Base-by-base conservation (phyloP, 2,113 vertebrate species). In the Spermophilus dauricus region DNA sequence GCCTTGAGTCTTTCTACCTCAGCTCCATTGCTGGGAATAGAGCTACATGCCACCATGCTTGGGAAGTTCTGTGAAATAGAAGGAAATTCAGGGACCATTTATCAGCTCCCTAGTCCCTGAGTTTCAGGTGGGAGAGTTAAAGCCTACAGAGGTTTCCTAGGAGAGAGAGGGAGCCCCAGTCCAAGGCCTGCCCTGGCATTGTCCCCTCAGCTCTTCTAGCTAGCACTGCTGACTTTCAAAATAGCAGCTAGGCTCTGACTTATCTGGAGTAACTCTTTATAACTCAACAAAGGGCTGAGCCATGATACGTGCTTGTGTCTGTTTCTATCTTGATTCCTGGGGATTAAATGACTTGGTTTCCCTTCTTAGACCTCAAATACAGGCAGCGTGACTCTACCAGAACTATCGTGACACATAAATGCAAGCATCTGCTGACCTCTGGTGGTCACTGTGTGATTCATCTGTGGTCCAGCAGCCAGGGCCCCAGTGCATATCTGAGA, bases 371-470 rank as follows among this genome's bases (percentile, higher is more conserved):
- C 32, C 22, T 80, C 75, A 53, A 20, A 37, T 39, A 34, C 22
- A n/a, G 39, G 34, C 10, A 14, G 0, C 17, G 3, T 2, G 30
- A n/a, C 70, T 69, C 34, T 14, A 0, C 6, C 26, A 58, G 48
- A 85, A 45, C 2, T 34, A 48, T 45, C 42, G 12, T 45, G 17
- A 75, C 63, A 10, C 8, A 6, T 30, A 84, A 73, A 16, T 26
- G 0, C 20, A 0, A 53, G 37, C 13, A 0, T 89, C 80, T 93
- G 58, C 90, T 95, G 96, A 77, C 96, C 90, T 48, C 95, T 96
- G 53, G 90, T 87, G 94, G 97, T 80, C 85, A 72, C 16, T 78
- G 3, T 61, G 53, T 67, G 45, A 84, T 69, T 39, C 67, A 53
- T 87, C 39, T 45, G 30, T 24, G 51, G 28, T 45, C 42, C 42